Evolutionary conservation across 2,113 vertebrate species (phyloP).

Genomic region (Rafetus swinhoei): DNA sequence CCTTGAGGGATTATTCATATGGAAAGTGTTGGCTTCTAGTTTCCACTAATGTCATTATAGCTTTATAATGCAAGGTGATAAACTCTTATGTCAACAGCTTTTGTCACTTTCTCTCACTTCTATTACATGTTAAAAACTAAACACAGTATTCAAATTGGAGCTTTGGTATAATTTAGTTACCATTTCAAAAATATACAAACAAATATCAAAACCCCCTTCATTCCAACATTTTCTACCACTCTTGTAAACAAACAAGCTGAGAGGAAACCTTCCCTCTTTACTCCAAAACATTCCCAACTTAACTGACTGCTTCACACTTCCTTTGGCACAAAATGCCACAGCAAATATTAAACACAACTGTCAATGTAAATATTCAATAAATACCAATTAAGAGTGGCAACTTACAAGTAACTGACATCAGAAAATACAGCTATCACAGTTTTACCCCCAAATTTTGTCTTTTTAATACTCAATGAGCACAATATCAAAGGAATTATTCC

Average conservation of each 20-base stretch:
- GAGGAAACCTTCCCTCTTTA: neutral
- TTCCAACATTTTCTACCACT: neutral
- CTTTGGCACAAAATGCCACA: neutral
- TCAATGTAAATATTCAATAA: neutral
- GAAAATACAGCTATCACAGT: neutral
- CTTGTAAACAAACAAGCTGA: neutral
- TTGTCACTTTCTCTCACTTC: constrained; percentile 7
- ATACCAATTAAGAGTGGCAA: neutral
- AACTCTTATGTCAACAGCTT: constrained; percentile 34
- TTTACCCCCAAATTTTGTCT: neutral
- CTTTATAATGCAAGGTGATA: constrained; percentile 53
- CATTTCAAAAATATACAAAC: neutral
- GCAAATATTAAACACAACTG: accelerated
- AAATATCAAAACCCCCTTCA: neutral
- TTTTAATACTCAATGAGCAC: neutral
- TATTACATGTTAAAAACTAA: neutral
- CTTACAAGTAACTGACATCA: neutral
- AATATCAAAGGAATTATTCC: neutral
- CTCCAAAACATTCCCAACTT: neutral
- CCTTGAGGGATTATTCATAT: constrained; percentile 48
- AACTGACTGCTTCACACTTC: neutral
- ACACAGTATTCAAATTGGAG: neutral
- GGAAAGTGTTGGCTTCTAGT: constrained; percentile 56
- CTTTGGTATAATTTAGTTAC: neutral
- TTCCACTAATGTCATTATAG: constrained; percentile 52